Conservation (phyloP, 2,797 vertebrate genomes). For the Chaunax sp. region DNA sequence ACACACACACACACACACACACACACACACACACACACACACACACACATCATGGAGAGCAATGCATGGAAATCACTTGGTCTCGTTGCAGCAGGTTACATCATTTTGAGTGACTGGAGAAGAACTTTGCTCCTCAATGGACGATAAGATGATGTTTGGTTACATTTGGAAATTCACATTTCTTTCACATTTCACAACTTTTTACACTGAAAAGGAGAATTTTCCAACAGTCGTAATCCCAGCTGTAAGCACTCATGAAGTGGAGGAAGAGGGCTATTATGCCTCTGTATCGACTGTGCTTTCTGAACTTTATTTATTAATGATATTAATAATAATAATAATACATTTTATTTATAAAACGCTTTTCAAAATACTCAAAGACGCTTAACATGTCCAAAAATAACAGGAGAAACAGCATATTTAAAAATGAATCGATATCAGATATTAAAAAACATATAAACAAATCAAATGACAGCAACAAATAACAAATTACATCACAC, state of each 20-base stretch:
- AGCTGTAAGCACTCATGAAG: too few relatives aligned
- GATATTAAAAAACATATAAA: too few relatives aligned
- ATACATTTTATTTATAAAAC: too few relatives aligned
- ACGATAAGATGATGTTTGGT: constrained; percentile 3
- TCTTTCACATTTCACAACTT: neutral
- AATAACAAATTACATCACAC: too few relatives aligned
- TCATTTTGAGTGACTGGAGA: constrained; percentile 48
- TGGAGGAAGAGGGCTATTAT: neutral
- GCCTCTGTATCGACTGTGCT: neutral
- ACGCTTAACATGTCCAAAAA: too few relatives aligned
- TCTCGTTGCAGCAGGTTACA: constrained; percentile 52
- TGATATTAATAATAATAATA: too few relatives aligned
- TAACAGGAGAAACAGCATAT: too few relatives aligned
- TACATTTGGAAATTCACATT: neutral
- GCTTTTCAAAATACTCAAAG: too few relatives aligned
- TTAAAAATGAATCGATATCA: too few relatives aligned
- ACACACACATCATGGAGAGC: constrained; percentile 30
- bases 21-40: constrained; percentile 16
- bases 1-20: constrained; percentile 14
- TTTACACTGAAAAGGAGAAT: neutral
- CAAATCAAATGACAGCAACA: too few relatives aligned
- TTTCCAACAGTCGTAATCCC: neutral
- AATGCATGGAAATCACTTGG: constrained; percentile 39
- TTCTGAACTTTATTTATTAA: too few relatives aligned
- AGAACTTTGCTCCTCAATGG: constrained; percentile 29